A percentile compares a stretch with the other conserved stretches of the same genome.
These are phyloP conservation scores for Oryctes rhinoceros DNA, from an alignment of 1,140 invertebrate species.

Conservation along the genomic window DNA sequence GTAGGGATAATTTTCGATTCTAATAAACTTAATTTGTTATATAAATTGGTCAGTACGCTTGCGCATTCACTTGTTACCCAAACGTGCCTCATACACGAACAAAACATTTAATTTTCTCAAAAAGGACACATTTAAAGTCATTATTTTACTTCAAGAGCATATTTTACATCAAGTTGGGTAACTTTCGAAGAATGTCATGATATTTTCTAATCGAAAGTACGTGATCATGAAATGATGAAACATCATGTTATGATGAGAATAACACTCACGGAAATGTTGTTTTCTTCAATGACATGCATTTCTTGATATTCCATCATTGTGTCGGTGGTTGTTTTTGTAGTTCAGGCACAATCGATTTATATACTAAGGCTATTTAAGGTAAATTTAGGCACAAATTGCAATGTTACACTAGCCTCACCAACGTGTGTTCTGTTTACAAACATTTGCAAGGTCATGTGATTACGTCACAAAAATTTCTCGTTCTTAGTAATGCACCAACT, in stretches of 20 bases:
- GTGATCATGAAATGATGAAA: constrained; percentile 28
- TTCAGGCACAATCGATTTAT: constrained; percentile 28
- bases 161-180: not conserved
- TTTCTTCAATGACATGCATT: constrained; percentile 58
- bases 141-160: not conserved
- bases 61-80: constrained; percentile 21
- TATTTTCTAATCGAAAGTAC: not conserved
- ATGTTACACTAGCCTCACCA: constrained; percentile 40
- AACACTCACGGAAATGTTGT: constrained; percentile 54
- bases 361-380: constrained; percentile 29
- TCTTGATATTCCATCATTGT: constrained; percentile 58
- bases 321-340: constrained; percentile 33
- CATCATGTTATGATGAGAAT: constrained; percentile 30
- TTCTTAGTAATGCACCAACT: not conserved
- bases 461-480: constrained; percentile 46
- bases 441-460: constrained; percentile 54
- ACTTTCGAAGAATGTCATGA: not conserved
- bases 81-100: constrained; percentile 19
- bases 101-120: not conserved
- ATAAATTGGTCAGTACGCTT: constrained; percentile 26
- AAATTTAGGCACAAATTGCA: constrained; percentile 44
- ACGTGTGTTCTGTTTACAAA: constrained; percentile 55
- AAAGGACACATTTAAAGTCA: not conserved
- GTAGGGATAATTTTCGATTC: no score
- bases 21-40: constrained; percentile 1